Conservation (phyloP, 2,113 vertebrate species). For the Prunella himalayana region DNA sequence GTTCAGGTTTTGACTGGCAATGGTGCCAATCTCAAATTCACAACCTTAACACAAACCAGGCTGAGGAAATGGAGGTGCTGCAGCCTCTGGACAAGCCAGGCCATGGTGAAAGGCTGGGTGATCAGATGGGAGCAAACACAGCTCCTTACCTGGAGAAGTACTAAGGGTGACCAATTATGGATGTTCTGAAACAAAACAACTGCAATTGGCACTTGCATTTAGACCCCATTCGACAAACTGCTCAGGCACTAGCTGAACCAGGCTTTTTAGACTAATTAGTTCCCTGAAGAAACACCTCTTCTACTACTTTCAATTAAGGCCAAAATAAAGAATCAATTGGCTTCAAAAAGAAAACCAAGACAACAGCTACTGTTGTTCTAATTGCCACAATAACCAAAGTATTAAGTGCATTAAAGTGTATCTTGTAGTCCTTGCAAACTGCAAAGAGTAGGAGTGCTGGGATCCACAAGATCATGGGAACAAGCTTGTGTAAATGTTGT, state of each 20-base stretch:
- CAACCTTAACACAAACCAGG: background rate
- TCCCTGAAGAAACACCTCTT: constrained; percentile 25
- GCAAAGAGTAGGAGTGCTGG: background rate
- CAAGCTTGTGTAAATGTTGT: background rate
- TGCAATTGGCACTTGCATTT: background rate
- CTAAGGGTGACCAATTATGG: background rate
- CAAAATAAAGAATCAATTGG: background rate
- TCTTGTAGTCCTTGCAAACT: background rate
- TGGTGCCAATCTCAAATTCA: background rate
- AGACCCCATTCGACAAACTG: background rate
- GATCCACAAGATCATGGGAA: background rate
- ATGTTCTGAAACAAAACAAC: background rate
- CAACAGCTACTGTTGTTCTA: background rate
- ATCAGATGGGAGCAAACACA: background rate
- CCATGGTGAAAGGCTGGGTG: background rate
- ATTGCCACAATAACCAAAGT: background rate
- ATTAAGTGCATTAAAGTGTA: background rate
- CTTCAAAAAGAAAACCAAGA: background rate
- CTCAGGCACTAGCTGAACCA: background rate
- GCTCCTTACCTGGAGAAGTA: accelerated
- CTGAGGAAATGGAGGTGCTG: background rate
- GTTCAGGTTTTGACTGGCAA: background rate
- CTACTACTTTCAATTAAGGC: background rate
- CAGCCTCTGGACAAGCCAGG: background rate
- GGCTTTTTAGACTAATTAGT: background rate